Evolutionary conservation across 2,797 vertebrate species (phyloP).

Genomic region (Hippocampus kuda): DNA sequence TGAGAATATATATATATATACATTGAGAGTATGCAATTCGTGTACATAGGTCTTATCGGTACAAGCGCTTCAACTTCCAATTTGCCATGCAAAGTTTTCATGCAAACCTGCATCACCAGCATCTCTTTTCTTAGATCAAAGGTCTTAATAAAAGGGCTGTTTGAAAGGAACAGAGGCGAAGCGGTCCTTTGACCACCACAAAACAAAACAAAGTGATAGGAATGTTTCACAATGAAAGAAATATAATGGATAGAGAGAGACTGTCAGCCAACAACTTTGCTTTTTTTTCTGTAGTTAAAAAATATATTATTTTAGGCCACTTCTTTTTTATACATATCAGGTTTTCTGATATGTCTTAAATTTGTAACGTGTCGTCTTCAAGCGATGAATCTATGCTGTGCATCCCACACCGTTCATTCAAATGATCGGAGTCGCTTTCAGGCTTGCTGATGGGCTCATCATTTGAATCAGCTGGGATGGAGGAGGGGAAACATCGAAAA

Average conservation of each 20-base stretch:
- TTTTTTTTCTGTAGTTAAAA: not conserved
- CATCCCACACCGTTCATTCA: not conserved
- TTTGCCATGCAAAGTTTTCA: slow-evolving; percentile 53
- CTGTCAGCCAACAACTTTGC: not conserved
- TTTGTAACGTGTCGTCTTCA: not conserved
- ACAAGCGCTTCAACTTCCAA: slow-evolving; percentile 2
- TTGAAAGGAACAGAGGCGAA: not conserved
- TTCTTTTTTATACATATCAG: slow-evolving; percentile 13
- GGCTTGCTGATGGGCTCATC: too few relatives aligned
- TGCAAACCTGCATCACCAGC: slow-evolving; percentile 30
- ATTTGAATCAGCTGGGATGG: too few relatives aligned
- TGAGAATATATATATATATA: not conserved
- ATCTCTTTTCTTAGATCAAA: not conserved
- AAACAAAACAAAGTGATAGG: not conserved
- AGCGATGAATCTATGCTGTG: not conserved
- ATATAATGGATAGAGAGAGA: not conserved
- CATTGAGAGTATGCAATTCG: not conserved
- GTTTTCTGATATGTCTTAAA: slow-evolving; percentile 24
- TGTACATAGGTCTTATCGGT: not conserved
- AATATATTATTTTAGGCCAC: slow-evolving; percentile 1
- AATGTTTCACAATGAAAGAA: not conserved
- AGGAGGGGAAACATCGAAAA: too few relatives aligned
- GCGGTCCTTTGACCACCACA: not conserved
- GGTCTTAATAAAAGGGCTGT: not conserved
- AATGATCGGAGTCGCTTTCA: too few relatives aligned